Base-by-base conservation (phyloP, 2,113 vertebrate species). In the Bolborhynchus lineola region DNA sequence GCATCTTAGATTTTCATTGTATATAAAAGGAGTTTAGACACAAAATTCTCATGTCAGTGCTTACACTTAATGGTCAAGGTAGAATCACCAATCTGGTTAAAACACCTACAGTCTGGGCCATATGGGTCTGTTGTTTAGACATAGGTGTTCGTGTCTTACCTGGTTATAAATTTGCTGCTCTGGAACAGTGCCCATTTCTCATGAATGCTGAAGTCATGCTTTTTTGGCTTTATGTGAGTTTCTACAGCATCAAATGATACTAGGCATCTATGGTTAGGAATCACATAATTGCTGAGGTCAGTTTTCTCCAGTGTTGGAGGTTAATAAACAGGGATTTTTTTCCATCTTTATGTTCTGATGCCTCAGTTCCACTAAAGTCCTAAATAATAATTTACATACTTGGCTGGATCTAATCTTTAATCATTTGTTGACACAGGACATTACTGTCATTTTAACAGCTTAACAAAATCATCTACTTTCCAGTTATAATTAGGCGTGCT, bases 181-280 rank as follows among this genome's bases (percentile, higher is more conserved):
- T 0, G 0, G 23, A 41, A 16, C 31, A n/a, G 14, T 59, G 14
- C 5, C 29, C 29, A 33, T 67, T 86, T 72, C 47, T 64, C 75
- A 42, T 8, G 11, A 72, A 39, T 76, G 15, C 19, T 64, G 25
- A 1, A 1, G 10, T 64, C 44, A 42, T 53, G 17, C 16, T 12
- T 65, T 86, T 76, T 33, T 53, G 37, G 7, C 6, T 68, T 20
- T 85, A 6, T 69, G 23, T 2, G 33, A 57, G 13, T 60, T 86
- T 50, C 47, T 80, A 60, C 19, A 23, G 7, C 33, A 69, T 69
- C 28, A 70, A 41, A 78, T 0, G 1, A 2, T 47, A 33, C 33
- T 33, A 68, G 19, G 7, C 10, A 12, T 29, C 42, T 71, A 1
- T 82, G 42, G 29, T 21, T 68, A 68, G 25, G 18, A 88, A 23